phyloP scores from a whole-genome alignment of 2,888 invertebrate species.

The Meta bourneti region DNA sequence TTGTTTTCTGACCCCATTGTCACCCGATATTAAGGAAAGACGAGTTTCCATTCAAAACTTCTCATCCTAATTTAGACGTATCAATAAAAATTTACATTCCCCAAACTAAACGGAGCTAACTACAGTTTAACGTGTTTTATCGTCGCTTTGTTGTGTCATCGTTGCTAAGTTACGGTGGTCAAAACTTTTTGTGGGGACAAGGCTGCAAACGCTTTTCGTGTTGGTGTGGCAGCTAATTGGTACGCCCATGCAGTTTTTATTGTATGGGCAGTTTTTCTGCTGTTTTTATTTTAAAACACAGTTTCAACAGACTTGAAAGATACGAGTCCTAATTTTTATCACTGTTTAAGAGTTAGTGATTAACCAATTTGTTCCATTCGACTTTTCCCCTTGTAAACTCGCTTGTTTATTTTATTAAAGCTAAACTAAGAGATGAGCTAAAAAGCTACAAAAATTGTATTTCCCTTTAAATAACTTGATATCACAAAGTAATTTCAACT shows the following conservation, averaged over 20 bases:
- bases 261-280: too few relatives aligned
- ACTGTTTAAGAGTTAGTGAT: too few relatives aligned
- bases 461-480: too few relatives aligned
- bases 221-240: conserved; percentile 39
- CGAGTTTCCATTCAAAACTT: too few relatives aligned
- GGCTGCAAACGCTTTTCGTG: conserved; percentile 9
- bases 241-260: too few relatives aligned
- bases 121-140: conserved; percentile 7
- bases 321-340: too few relatives aligned
- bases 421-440: too few relatives aligned
- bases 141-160: conserved; percentile 9
- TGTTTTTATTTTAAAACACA: not conserved
- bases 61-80: not conserved
- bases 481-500: too few relatives aligned
- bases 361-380: too few relatives aligned
- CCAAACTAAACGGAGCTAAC: not conserved
- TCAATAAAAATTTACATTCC: not conserved
- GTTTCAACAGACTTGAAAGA: not conserved
- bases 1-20: not conserved
- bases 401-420: too few relatives aligned
- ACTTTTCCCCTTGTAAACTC: too few relatives aligned
- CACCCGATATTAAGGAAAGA: not conserved
- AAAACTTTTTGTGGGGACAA: conserved; percentile 5
- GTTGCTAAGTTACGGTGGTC: conserved; percentile 41
- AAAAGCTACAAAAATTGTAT: too few relatives aligned